Evolutionary conservation across 2,113 vertebrate species (phyloP), one percentile per base, ranked within the genome.

Genomic region (Vanacampus margaritifer): DNA sequence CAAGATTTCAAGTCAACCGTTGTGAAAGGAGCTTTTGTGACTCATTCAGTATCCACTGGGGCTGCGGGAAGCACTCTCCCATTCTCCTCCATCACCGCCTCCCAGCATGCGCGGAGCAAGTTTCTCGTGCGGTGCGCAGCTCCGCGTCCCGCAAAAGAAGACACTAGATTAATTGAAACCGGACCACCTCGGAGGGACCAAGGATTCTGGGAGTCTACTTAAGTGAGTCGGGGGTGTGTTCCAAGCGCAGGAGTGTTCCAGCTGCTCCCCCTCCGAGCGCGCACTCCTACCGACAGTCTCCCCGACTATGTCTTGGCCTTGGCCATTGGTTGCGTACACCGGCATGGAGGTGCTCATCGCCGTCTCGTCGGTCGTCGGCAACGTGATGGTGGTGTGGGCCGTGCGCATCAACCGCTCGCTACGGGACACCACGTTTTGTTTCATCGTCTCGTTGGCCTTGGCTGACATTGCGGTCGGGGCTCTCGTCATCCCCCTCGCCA

Each of bases 371-470:
- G 94, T 98, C 64, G 90, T 96, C 0, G 97, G 97, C 6, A 99
- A 99, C 57, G 94, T 98, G 78, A 91, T 99, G 94, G 97, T 99
- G 65, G 96, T 98, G n/a, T 97, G 95, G 95, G 97, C 97, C 0
- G 96, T 98, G 82, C 95, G 93, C 65, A 94, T 96, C 61, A 98
- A 97, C 92, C 94, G 94, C 63, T 92, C 95, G 0, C 77, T 98
- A 66, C 83, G 95, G 60, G 95, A 98, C 64, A 96, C 96, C 79
- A 99, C 96, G 36, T 98, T 98, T 84, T 97, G 92, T 86, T 98
- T 98, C 88, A 96, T 99, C 51, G 95, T 95, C 19, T 98, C 96
- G 0, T 91, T 99, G 89, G 97, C 96, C 0, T 90, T 96, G 89
- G 97, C 97, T 35, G 96, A 98, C 6, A 95, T 96, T 86, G 95